A percentile compares a stretch with the other conserved stretches of the same genome.
Evolutionary conservation across 2,888 invertebrate species (phyloP).

Genomic region (Cybosia mesomella): DNA sequence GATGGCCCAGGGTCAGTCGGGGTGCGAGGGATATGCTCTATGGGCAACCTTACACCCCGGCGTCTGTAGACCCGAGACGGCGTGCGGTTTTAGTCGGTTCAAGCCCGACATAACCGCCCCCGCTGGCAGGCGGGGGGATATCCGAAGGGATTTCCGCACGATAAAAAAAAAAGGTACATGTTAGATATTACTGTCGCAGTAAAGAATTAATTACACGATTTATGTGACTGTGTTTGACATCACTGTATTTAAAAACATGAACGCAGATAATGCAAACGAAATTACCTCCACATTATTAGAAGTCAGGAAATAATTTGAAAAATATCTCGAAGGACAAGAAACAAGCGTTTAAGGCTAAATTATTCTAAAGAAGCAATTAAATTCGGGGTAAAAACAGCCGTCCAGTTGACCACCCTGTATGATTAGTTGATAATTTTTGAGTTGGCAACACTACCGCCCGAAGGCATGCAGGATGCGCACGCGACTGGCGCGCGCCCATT

Average conservation of each 20-base stretch:
- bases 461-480: slow-evolving; percentile 63
- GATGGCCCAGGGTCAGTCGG: too few species aligned
- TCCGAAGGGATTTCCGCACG: too few species aligned
- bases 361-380: slow-evolving; percentile 79
- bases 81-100: too few species aligned
- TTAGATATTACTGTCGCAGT: too few species aligned
- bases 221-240: neutral
- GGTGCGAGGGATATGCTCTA: too few species aligned
- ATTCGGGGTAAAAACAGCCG: slow-evolving; percentile 56
- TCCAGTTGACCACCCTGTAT: slow-evolving; percentile 71
- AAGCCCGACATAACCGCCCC: too few species aligned
- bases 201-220: too few species aligned
- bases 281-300: slow-evolving; percentile 48
- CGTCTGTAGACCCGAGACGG: too few species aligned
- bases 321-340: slow-evolving; percentile 48
- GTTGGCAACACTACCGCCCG: slow-evolving; percentile 70
- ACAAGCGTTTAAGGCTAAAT: slow-evolving; percentile 70
- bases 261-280: slow-evolving; percentile 39
- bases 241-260: slow-evolving; percentile 26
- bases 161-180: too few species aligned
- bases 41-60: too few species aligned
- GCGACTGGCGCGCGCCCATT: slow-evolving; percentile 72
- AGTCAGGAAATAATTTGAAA: slow-evolving; percentile 52
- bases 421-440: slow-evolving; percentile 75
- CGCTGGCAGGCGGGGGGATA: too few species aligned